Conservation (phyloP, 2,113 vertebrate genomes). For the Blennius ocellaris region DNA sequence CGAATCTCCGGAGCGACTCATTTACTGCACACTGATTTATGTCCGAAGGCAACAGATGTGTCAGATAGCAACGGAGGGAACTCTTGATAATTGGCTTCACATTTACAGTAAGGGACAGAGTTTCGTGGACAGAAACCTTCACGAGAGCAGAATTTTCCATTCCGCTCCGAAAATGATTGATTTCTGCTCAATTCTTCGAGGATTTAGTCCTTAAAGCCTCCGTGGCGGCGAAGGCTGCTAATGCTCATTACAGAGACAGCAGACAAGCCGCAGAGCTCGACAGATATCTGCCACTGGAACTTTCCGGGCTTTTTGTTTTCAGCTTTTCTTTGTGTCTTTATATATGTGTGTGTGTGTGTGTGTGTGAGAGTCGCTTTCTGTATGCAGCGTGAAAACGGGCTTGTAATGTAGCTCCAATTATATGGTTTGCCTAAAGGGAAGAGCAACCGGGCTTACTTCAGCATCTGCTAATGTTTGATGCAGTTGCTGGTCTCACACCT, state of each 20-base stretch:
- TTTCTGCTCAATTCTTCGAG: constrained; percentile 47
- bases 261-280: constrained; percentile 24
- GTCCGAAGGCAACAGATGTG: constrained; percentile 31
- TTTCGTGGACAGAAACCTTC: constrained; percentile 2
- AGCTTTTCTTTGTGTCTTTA: neutral
- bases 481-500: constrained; percentile 58
- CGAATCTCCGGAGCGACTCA: constrained; percentile 30
- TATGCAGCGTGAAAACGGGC: constrained; percentile 41
- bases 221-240: constrained; percentile 23
- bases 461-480: constrained; percentile 70
- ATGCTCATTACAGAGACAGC: constrained; percentile 47
- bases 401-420: constrained; percentile 71
- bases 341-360: neutral
- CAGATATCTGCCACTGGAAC: constrained; percentile 31
- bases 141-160: constrained; percentile 21
- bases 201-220: constrained; percentile 43
- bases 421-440: constrained; percentile 63
- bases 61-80: constrained; percentile 22
- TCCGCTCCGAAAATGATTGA: constrained; percentile 32
- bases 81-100: constrained; percentile 43
- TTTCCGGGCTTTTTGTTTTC: constrained; percentile 11
- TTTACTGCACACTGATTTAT: constrained; percentile 25
- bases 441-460: constrained; percentile 61
- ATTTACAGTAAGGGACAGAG: constrained; percentile 4
- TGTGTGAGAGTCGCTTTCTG: constrained; percentile 13